Evolutionary conservation across 1,140 invertebrate genomes (phyloP), one percentile per base, ranked within the genome.

Genomic region (Drosophila biarmipes): DNA sequence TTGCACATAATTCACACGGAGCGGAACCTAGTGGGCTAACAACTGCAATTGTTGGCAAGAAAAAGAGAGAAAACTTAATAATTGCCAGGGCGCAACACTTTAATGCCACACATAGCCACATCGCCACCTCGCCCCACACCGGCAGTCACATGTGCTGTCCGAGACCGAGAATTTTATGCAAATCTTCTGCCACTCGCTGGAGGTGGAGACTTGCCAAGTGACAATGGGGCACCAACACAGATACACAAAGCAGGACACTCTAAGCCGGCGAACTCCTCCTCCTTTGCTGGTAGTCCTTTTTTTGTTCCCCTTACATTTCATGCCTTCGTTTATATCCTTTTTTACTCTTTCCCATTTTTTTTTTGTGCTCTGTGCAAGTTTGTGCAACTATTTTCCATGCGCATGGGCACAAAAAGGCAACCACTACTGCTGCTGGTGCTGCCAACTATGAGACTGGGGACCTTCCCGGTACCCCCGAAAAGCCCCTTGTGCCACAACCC

Each of bases 321-420:
- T 48, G 62, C 72, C 80, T 63, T 46, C 24, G 15, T 77, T 66
- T 69, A 48, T 67, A 38, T 48, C 45, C 54, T 29, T 59, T 56
- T 68, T 61, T 48, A 42, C 54, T 29, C 56, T 56, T 68, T 61
- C 52, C 61, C 17, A 35, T 8, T 1, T 34, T 55, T 59, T 63
- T 51, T 73, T 24, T 57, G 17, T 66, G 69, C 87, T 71, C 46
- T 57, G 66, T 85, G 68, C 77, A 78, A 85, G 76, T 89, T 90
- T 89, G 80, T 89, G 85, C 79, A 79, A 84, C 85, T 89, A 89
- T 89, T 89, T 89, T 89, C 85, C 84, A 90, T 89, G 84, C 84
- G 84, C 84, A 89, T 89, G 84, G 84, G 84, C 84, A 89, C 76
- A 90, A 72, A 78, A 72, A 80, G 80, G 84, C 82, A 86, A 84